Base-by-base conservation (phyloP, 2,888 invertebrate genomes). In the Chrysomela aeneicollis region DNA sequence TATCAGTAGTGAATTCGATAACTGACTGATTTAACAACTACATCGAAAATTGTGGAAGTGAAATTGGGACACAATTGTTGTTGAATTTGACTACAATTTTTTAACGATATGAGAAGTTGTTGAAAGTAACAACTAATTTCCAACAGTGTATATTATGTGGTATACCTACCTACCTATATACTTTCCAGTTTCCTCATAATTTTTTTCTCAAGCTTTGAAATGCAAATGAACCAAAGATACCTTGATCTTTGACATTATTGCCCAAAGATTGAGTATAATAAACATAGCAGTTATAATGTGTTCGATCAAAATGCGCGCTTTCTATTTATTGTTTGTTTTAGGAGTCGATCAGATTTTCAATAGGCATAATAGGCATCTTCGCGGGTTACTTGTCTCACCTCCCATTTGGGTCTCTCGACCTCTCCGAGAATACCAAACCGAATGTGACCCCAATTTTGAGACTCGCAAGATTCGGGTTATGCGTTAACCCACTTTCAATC, bases 381-480 rank as follows among this genome's bases (percentile, higher is more conserved):
- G 18, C 21, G 12, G 12, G 59, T 50, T 59, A 51, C 59, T 59
- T 51, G 59, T 47, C 35, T 59, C 49, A 59, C 32, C 59, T 59
- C 49, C 59, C 50, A 19, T 59, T 22, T 10, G 49, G 51, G 35
- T 59, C 59, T 59, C 59, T 59, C 51, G 49, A 21, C 51, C n/a
- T 42, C 42, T 42, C 12, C 26, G 26, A 26, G 6, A 3, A 26
- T 47, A 35, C 21, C 19, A 54, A 19, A 32, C 35, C 0, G 5
- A 19, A 21, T 37, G 22, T 57, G 57, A 57, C 57, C 57, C 30
- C 57, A 12, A 57, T 57, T 19, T 42, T 54, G 35, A 19, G 37
- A n/a, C 2, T 15, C 12, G 12, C 42, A 15, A 42, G 42, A 42
- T 42, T 46, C 57, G 26, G 46, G 26, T 26, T 26, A 26, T 26